phyloP scores from a whole-genome alignment of 37 sponge, comb jelly and placozoan species.

The Chondrosia reniformis region DNA sequence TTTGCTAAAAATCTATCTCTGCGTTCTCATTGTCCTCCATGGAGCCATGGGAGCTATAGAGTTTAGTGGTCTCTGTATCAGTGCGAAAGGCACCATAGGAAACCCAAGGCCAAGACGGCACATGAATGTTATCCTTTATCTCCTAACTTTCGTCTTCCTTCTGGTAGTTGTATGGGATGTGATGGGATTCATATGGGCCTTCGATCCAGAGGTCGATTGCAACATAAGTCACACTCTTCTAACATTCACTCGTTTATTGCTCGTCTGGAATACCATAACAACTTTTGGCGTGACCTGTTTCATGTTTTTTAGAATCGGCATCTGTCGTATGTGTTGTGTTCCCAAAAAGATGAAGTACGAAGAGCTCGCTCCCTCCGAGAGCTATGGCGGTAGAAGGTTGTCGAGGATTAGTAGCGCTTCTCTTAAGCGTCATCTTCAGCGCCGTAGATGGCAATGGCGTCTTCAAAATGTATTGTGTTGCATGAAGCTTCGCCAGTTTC shows the following conservation, averaged over 20 bases:
- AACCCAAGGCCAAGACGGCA: slow-evolving; percentile 50
- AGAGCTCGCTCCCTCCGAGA: not conserved
- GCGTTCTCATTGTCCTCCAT: slow-evolving; percentile 43
- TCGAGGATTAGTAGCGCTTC: slow-evolving; percentile 28
- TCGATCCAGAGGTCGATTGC: slow-evolving; percentile 56
- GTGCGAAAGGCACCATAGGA: slow-evolving; percentile 58
- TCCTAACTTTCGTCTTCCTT: slow-evolving; percentile 23
- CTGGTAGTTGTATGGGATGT: slow-evolving; percentile 59
- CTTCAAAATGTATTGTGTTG: slow-evolving; percentile 45
- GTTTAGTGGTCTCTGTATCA: slow-evolving; percentile 26
- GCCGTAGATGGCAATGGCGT: slow-evolving; percentile 67
- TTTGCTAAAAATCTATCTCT: slow-evolving; percentile 51
- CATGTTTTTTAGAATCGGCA: slow-evolving; percentile 41
- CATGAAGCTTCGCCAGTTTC: slow-evolving; percentile 2
- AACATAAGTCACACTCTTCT: slow-evolving; percentile 27
- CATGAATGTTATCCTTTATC: slow-evolving; percentile 36
- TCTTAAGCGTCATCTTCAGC: slow-evolving; percentile 30
- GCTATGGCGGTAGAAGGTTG: slow-evolving; percentile 29
- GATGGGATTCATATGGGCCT: slow-evolving; percentile 70
- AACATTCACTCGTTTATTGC: slow-evolving; percentile 15
- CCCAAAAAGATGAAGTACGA: slow-evolving; percentile 34
- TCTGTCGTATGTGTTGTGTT: slow-evolving; percentile 1
- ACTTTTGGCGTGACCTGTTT: slow-evolving; percentile 25
- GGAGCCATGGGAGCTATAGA: slow-evolving; percentile 25
- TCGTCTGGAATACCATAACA: slow-evolving; percentile 51